Evolutionary conservation across 2,888 invertebrate genomes (phyloP), one percentile per base, ranked within the genome.

Genomic region (Lacanobia wlatinum): DNA sequence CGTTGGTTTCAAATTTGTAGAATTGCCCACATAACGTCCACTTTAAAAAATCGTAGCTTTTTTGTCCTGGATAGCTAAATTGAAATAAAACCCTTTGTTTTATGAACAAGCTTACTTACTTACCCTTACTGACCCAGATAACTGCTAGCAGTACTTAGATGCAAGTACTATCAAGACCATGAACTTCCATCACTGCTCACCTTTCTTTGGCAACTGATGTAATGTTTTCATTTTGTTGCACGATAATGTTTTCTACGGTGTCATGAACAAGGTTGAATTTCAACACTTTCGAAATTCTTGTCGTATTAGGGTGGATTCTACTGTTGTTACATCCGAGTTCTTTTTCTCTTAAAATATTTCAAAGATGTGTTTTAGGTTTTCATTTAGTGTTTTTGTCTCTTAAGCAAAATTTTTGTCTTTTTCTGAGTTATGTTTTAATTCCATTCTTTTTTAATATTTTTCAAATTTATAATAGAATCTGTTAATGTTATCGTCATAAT

Each of bases 201-300:
- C 50, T 65, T 14, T 58, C 34, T 63, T 63, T 43, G 10, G 28
- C 48, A 52, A n/a, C 76, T 84, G 84, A 84, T 76, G 84, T 68
- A 84, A 84, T 80, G 66, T 76, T 73, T 21, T 72, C 59, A 69
- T 52, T 73, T 58, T 34, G 60, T 84, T 84, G 65, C 84, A 60
- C 34, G 69, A 60, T 16, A 62, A 53, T 72, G 52, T 59, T 73
- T 68, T 64, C 68, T 40, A 65, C 34, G 12, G 34, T 66, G 63
- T 73, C 76, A 83, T 63, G 75, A 77, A 78, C 84, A 83, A 83
- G 84, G 84, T 75, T 64, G 65, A 16, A 60, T 52, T 84, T 65
- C 50, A 8, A 59, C 9, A 62, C 74, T 69, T 84, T 82, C 73
- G 34, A 71, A 73, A 73, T 63, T 50, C 23, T 34, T 14, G 34